Evolutionary conservation across 92 coral and sea anemone genomes (phyloP), one percentile per base, ranked within the genome.

Genomic region (Siderastrea radians): DNA sequence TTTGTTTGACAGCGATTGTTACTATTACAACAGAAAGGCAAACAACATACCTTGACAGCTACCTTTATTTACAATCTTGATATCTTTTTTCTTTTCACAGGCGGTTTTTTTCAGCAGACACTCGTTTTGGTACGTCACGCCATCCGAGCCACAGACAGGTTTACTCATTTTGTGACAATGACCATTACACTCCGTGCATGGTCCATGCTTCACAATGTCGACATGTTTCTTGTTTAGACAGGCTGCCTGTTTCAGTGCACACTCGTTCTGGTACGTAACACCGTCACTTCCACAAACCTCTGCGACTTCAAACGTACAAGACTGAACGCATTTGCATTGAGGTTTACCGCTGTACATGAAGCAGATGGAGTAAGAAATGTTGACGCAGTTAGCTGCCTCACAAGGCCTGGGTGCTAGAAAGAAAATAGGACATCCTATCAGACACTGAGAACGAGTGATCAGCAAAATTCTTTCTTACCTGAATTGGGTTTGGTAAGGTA

Each of bases 121-220:
- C 49, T 86, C 79, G 79, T 85, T 95, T 58, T 76, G 83, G 58
- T 95, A 92, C 3, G 91, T 86, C 38, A 80, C 81, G 11, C 90
- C 92, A 79, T 92, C 95, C 19, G 92, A 83, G 4, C 94, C 98
- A 68, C 98, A 95, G 13, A 95, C 94, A 2, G 84, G 79, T 11
- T 55, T 66, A 17, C 12, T 7, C 5, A 66, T 82, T 44, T 68
- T 49, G 4, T 95, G 89, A 60, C 95, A 90, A 49, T 79, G 62
- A 3, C 17, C 59, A 49, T 64, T 49, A 10, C 84, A 79, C 51
- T 79, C 73, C 0, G 38, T 26, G 38, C 83, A 79, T 1, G 59
- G 72, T 2, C 26, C 58, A 0, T 6, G 83, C 47, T 62, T 79
- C 0, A 26, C 43, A 4, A 62, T 66, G 54, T 61, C 49, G 16